Base-by-base conservation (phyloP, 2,113 vertebrate species). In the Calypte anna region DNA sequence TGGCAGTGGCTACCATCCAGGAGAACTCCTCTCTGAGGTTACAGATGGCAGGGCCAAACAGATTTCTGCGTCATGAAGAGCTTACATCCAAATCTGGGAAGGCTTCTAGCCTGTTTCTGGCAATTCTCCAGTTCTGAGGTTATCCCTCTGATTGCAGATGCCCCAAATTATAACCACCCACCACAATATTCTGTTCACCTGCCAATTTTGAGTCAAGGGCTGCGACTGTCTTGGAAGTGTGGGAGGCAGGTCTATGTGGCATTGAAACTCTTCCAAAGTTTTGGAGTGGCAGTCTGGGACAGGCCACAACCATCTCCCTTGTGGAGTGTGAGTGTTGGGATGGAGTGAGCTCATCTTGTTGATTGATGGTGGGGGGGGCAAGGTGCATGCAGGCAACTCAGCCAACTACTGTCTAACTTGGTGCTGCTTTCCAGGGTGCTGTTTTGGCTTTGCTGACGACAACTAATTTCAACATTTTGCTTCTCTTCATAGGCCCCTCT, bases 401-500 rank as follows among this genome's bases (percentile, higher is more conserved):
- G 21, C 8, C 17, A n/a, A 0, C 0, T 0, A 43, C n/a, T 31
- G 7, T 40, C 67, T 78, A 28, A 36, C 27, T 59, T 79, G 68
- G 12, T 74, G 63, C 14, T 63, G 7, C 50, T 62, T 90, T 40
- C 50, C 0, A 0, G 58, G 36, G 4, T 89, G 55, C 13, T 1
- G 0, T 80, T 91, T 77, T 31, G 55, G 13, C 48, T 93, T 88
- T 88, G 51, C 19, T 81, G 64, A n/a, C 43, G 30, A 53, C 25
- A 72, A 3, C 7, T 72, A 53, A 38, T 57, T 30, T 61, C 19
- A 58, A 0, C 21, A 21, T 68, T 69, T 22, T 43, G 10, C 18
- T 82, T 88, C 61, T 89, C 51, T 73, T 86, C 27, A 1, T 87
- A 99, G 99, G 99, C 7, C 99, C 99, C 4, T 99, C 99, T 68